Evolutionary conservation across 2,888 invertebrate genomes (phyloP).

Genomic region (Stramonita haemastoma): DNA sequence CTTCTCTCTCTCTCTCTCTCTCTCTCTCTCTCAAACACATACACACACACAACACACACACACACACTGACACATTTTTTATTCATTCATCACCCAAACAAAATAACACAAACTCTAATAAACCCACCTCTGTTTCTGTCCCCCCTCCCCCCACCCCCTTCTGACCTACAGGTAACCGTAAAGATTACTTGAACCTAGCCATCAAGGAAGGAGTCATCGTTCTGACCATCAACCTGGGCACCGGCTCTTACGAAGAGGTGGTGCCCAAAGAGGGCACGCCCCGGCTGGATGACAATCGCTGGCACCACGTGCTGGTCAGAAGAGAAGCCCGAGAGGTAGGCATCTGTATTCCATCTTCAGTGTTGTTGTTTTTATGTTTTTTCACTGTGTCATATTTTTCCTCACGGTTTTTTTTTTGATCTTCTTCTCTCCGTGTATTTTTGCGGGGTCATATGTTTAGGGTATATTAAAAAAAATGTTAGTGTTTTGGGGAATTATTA

Average conservation of each 20-base stretch:
- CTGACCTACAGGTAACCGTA: conserved; percentile 81
- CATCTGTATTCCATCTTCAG: too few relatives aligned
- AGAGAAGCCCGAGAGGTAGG: conserved; percentile 92
- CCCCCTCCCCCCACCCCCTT: background rate
- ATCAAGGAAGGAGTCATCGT: conserved; percentile 92
- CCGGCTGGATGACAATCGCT: conserved; percentile 96
- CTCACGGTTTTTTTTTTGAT: background rate
- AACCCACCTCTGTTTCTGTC: background rate
- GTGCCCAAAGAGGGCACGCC: conserved; percentile 83
- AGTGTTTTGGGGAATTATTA: background rate
- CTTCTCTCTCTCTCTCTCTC: too few relatives aligned
- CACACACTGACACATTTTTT: too few relatives aligned
- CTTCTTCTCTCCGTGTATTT: background rate
- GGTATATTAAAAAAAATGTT: background rate
- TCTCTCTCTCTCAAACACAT: too few relatives aligned
- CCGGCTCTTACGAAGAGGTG: conserved; percentile 79
- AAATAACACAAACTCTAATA: background rate
- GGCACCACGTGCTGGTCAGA: conserved; percentile 95
- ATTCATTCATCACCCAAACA: too few relatives aligned
- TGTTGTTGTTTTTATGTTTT: background rate
- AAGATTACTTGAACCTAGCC: conserved; percentile 92
- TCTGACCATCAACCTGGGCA: conserved; percentile 91
- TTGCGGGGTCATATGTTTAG: background rate
- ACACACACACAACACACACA: too few relatives aligned
- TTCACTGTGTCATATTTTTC: background rate